Base-by-base conservation (phyloP, 2,888 invertebrate species). In the Epinotia bilunana region DNA sequence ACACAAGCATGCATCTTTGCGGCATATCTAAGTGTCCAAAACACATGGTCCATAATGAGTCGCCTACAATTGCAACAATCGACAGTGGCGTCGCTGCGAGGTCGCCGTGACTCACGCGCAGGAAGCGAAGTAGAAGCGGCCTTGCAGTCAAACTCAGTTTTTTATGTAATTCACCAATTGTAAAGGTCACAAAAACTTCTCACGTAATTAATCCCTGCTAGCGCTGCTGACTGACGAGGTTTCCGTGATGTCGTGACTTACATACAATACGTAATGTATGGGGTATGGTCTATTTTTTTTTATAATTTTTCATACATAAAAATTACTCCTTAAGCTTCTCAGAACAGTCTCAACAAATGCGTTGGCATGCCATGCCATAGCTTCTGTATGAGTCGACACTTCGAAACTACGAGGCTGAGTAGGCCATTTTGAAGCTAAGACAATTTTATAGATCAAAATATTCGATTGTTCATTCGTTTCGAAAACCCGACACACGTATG, bases 81-180 rank as follows among this genome's bases (percentile, higher is more conserved):
- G 65, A 61, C 72, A 33, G 72, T 69, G 67, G 73, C 55, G 70
- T 55, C 55, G 63, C 69, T 73, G 74, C 77, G 76, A 79, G 78
- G 78, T 74, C 77, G 61, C 33, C 23, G 73, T 74, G 70, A 75
- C 71, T 75, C 75, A 75, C 58, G 83, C 73, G 81, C 86, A 85
- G 86, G 87, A 86, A 79, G 80, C 79, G 77, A 72, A 74, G 33
- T 53, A 60, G 64, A 62, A 70, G 62, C 78, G 80, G 77, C 88
- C 87, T 88, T 82, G 85, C 74, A 74, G 77, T 73, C 78, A 80
- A 82, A 80, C 83, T 84, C 82, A 83, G 82, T 85, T 84, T 85
- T 84, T 82, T 53, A 16, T 49, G 46, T 55, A 33, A 49, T 69
- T 18, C 16, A 68, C 46, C 39, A 18, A 39, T 73, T 60, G 39